A percentile compares a stretch with the other conserved stretches of the same genome.
Evolutionary conservation across 2,888 invertebrate species (phyloP).

Genomic region (Thyatira batis): DNA sequence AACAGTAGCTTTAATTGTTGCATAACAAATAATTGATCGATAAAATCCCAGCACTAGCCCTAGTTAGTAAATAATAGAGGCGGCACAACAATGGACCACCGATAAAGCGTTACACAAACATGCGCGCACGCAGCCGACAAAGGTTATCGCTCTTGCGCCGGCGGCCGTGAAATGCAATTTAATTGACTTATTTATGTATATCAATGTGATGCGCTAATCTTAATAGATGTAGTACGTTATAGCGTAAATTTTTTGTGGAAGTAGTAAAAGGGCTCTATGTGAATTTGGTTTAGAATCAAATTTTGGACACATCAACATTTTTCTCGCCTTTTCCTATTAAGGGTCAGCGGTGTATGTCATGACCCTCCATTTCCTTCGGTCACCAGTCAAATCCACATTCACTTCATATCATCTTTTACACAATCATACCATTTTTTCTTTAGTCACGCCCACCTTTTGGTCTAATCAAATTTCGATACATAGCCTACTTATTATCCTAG

Average conservation of each 20-base stretch:
- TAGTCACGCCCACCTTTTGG: too few relatives aligned
- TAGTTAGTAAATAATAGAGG: slow-evolving; percentile 12
- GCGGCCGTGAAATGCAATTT: slow-evolving; percentile 3
- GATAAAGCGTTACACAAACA: slow-evolving; percentile 14
- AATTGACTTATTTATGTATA: slow-evolving; percentile 2
- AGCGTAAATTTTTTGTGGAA: background rate
- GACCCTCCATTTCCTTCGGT: too few relatives aligned
- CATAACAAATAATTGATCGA: slow-evolving; percentile 1
- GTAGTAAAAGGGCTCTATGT: too few relatives aligned
- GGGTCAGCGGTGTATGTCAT: too few relatives aligned
- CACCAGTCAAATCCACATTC: too few relatives aligned
- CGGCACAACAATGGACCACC: slow-evolving; percentile 28
- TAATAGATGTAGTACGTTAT: background rate
- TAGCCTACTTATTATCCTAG: too few relatives aligned
- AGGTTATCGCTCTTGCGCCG: slow-evolving; percentile 8
- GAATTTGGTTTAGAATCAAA: too few relatives aligned
- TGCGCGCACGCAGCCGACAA: slow-evolving; percentile 2
- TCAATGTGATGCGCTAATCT: background rate
- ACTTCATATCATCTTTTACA: too few relatives aligned
- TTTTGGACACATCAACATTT: too few relatives aligned
- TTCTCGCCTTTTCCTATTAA: too few relatives aligned
- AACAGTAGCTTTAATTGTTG: background rate
- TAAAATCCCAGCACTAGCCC: slow-evolving; percentile 17
- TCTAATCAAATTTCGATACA: too few relatives aligned
- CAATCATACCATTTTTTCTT: too few relatives aligned